Evolutionary conservation across 2,888 invertebrate genomes (phyloP).

Genomic region (Trissolcus japonicus): DNA sequence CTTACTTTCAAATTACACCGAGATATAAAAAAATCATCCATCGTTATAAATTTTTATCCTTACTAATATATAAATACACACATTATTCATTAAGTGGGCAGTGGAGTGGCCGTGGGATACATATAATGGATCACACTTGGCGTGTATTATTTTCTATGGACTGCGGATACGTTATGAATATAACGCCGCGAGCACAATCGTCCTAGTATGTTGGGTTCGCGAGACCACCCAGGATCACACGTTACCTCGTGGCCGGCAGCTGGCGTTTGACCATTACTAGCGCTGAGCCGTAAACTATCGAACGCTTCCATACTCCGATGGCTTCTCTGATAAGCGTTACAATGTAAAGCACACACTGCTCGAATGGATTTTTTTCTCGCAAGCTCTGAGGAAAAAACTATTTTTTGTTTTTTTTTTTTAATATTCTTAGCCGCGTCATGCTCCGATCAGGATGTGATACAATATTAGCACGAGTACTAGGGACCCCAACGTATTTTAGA

Average conservation of each 20-base stretch:
- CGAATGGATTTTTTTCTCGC: slow-evolving; percentile 16
- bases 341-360: slow-evolving; percentile 27
- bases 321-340: slow-evolving; percentile 41
- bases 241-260: slow-evolving; percentile 63
- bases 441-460: no score
- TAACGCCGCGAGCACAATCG: slow-evolving; percentile 57
- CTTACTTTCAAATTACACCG: slow-evolving; percentile 15
- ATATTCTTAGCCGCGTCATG: no score
- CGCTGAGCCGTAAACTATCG: slow-evolving; percentile 18
- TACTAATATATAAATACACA: neutral
- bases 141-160: slow-evolving; percentile 52
- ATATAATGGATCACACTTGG: slow-evolving; percentile 56
- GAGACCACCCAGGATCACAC: slow-evolving; percentile 69
- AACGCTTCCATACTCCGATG: slow-evolving; percentile 31
- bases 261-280: slow-evolving; percentile 64
- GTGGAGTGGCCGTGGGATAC: slow-evolving; percentile 35
- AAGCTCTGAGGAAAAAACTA: neutral
- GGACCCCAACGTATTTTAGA: no score
- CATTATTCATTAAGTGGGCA: slow-evolving; percentile 31
- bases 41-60: no score
- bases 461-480: no score
- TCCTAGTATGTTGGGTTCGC: slow-evolving; percentile 46
- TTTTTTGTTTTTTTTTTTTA: neutral
- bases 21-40: no score
- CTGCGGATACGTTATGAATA: slow-evolving; percentile 55